Evolutionary conservation across 2,797 vertebrate genomes (phyloP), one percentile per base, ranked within the genome.

Genomic region (Falco berigora): DNA sequence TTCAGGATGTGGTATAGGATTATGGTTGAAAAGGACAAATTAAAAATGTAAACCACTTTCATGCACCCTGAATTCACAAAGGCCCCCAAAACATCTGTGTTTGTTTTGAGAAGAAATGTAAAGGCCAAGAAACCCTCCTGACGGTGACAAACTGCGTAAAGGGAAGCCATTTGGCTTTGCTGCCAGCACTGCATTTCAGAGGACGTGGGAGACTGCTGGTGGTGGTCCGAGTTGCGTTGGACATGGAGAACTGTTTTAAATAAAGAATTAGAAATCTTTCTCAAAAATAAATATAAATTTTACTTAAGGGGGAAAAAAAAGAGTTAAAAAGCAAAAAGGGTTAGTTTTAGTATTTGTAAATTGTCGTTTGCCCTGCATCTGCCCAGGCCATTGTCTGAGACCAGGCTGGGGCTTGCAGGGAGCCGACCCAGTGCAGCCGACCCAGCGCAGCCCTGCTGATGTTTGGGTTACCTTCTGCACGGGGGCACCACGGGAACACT

Each of bases 91-190:
- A 79, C 40, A 38, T 44, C 50, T 55, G 38, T 47, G 38, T 28
- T 44, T 42, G 74, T 55, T 75, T 59, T 34, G 42, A 36, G 46
- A 59, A 68, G 56, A 55, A 79, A 75, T 9, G 28, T 47, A n/a
- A 42, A 83, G 46, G 46, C 62, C 73, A 47, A 49, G 62, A 87
- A 66, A 44, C 46, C 62, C 44, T 62, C 44, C 13, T 59, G 14
- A 32, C 0, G 2, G 46, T 30, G 58, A 32, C 32, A 56, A 21
- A 25, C 46, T 30, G 44, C 2, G 2, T 30, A 4, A 24, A 36
- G 74, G 50, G 52, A 40, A 61, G 69, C 69, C 59, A 14, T 68
- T 58, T 53, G 76, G 71, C 42, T 66, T 38, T 42, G 12, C 32
- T 67, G 69, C 69, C 47, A 32, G 63, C 47, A 3, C 52, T 14